Evolutionary conservation across 2,113 vertebrate genomes (phyloP).

Genomic region (Prolemur simus): DNA sequence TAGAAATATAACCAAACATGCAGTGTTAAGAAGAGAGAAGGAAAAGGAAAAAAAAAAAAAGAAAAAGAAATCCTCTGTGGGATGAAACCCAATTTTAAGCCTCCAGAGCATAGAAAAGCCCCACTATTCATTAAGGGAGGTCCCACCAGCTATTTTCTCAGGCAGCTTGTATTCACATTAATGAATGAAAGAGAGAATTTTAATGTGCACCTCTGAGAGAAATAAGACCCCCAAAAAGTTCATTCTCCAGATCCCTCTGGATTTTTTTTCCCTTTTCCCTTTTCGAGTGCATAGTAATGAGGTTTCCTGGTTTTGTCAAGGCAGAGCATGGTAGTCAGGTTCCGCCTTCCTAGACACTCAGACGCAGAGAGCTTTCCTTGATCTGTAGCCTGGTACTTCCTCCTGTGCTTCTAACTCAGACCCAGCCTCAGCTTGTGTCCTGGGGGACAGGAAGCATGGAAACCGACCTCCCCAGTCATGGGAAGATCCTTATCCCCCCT

Average conservation of each 20-base stretch:
- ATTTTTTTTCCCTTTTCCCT: background rate
- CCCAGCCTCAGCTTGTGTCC: background rate
- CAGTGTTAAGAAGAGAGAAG: slow-evolving; percentile 76
- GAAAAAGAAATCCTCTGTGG: slow-evolving; percentile 69
- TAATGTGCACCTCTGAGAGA: slow-evolving; percentile 57
- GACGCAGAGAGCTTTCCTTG: background rate
- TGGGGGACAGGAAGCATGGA: background rate
- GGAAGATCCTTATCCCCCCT: slow-evolving; percentile 48
- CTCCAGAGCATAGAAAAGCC: slow-evolving; percentile 78
- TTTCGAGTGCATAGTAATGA: slow-evolving; percentile 69
- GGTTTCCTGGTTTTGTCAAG: slow-evolving; percentile 38
- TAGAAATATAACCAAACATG: slow-evolving; percentile 81
- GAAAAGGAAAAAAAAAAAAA: background rate
- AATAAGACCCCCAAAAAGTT: slow-evolving; percentile 72
- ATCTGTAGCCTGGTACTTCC: background rate
- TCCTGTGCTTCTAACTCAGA: background rate
- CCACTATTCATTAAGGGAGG: slow-evolving; percentile 80
- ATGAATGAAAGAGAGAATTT: slow-evolving; percentile 74
- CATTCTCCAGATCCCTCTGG: slow-evolving; percentile 50
- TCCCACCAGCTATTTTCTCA: slow-evolving; percentile 75
- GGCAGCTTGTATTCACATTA: slow-evolving; percentile 70
- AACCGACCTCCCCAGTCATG: background rate
- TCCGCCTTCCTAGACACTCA: background rate
- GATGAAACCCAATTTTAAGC: slow-evolving; percentile 83
- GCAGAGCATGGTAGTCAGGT: background rate